These are phyloP conservation scores for Tipula helvola DNA, from an alignment of 2,888 invertebrate genomes.

Conservation along the genomic window DNA sequence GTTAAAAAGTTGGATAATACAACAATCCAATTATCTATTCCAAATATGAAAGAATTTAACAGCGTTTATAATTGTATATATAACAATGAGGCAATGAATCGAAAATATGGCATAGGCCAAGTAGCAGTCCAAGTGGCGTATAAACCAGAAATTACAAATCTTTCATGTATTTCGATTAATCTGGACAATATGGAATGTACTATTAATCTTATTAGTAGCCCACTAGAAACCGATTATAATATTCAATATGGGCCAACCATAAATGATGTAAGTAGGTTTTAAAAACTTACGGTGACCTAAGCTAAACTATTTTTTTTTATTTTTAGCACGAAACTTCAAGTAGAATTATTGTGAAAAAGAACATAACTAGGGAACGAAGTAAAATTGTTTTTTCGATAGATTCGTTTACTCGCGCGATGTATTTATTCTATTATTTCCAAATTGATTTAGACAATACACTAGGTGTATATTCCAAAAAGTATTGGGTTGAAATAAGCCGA, in stretches of 20 bases:
- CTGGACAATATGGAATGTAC: neutral
- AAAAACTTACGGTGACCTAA: neutral
- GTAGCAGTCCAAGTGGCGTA: neutral
- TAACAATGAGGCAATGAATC: neutral
- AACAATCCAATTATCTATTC: neutral
- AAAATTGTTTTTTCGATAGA: neutral
- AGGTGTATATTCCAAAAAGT: neutral
- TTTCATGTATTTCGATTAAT: neutral
- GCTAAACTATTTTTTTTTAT: neutral
- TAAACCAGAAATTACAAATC: neutral
- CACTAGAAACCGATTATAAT: neutral
- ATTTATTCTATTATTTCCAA: neutral
- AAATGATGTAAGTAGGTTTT: neutral
- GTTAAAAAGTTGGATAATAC: neutral
- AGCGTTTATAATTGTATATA: neutral
- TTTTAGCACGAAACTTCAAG: neutral
- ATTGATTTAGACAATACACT: neutral
- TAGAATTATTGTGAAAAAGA: neutral
- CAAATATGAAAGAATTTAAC: neutral
- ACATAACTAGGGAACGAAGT: neutral
- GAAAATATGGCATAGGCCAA: neutral
- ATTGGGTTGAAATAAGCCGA: neutral
- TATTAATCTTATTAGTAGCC: neutral
- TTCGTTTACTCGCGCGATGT: neutral
- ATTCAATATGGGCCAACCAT: neutral